These are phyloP conservation scores for Orthonyx spaldingii DNA, from an alignment of 2,113 vertebrate genomes.

Conservation along the genomic window DNA sequence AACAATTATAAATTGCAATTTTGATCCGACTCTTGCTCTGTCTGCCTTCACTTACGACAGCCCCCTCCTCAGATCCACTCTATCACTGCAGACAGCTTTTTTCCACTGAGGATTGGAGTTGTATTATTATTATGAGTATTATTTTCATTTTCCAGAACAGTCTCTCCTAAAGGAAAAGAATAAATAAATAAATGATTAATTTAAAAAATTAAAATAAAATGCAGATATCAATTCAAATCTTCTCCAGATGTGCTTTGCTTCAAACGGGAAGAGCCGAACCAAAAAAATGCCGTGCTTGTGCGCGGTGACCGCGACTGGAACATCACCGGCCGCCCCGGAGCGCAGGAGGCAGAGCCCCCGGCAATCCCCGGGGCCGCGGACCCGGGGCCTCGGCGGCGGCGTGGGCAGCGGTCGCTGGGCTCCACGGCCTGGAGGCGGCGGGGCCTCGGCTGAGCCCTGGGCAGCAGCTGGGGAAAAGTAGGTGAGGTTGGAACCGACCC, in stretches of 20 bases:
- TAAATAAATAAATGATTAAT: rapidly evolving
- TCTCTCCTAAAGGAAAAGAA: not conserved
- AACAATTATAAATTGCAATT: conserved; percentile 81
- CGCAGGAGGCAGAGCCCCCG: not conserved
- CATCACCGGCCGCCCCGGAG: not conserved
- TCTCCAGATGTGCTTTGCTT: not conserved
- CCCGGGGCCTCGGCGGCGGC: not conserved
- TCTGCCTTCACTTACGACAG: not conserved
- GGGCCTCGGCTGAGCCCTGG: not conserved
- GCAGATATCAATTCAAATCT: not conserved
- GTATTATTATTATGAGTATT: not conserved
- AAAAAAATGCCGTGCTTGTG: not conserved
- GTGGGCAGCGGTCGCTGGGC: too few species aligned
- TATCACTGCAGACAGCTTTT: not conserved
- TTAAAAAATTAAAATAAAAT: not conserved
- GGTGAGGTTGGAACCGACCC: conserved; percentile 79
- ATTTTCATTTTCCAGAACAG: not conserved
- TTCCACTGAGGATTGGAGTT: not conserved
- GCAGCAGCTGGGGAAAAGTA: conserved; percentile 65
- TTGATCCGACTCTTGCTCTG: conserved; percentile 73
- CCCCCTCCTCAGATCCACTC: not conserved
- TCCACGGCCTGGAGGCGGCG: not conserved
- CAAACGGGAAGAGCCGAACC: not conserved
- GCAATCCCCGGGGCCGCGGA: too few species aligned
- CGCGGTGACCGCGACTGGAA: not conserved